Percentiles rank a stretch among this genome's conserved stretches.
phyloP scores from a whole-genome alignment of 2,888 invertebrate species.

The Macrosoma leucophasiata region DNA sequence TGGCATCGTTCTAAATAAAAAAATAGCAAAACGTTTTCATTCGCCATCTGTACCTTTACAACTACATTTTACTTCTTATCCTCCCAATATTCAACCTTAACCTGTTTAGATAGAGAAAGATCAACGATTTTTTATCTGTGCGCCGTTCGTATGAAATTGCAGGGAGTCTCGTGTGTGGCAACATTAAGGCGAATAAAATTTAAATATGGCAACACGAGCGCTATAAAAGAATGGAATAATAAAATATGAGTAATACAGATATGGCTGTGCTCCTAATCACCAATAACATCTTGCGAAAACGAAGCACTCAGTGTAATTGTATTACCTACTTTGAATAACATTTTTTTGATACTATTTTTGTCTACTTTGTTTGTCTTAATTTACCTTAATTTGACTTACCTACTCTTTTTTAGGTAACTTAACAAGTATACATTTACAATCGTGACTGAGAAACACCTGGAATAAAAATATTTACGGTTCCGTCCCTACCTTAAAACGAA shows the following conservation, averaged over 20 bases:
- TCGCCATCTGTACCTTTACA: constrained; percentile 49
- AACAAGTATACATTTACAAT: no score
- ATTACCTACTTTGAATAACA: no score
- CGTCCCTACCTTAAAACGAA: no score
- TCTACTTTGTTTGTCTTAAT: no score
- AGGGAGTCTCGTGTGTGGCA: constrained; percentile 66
- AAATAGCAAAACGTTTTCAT: constrained; percentile 70
- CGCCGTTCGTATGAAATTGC: constrained; percentile 63
- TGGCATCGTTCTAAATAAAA: constrained; percentile 70
- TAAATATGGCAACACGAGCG: constrained; percentile 70
- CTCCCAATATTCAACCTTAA: constrained; percentile 35
- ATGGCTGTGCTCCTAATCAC: constrained; percentile 26
- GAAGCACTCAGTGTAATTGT: no score
- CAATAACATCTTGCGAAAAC: no score
- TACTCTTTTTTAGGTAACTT: no score
- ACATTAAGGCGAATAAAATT: constrained; percentile 74
- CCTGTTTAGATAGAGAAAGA: constrained; percentile 22
- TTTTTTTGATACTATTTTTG: no score
- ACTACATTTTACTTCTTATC: constrained; percentile 8
- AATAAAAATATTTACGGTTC: no score
- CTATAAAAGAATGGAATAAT: constrained; percentile 65
- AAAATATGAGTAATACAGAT: constrained; percentile 49
- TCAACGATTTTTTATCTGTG: constrained; percentile 24
- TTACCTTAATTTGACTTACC: no score
- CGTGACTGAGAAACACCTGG: no score